A percentile compares a stretch with the other conserved stretches of the same genome.
Evolutionary conservation across 2,797 vertebrate species (phyloP).

Genomic region (Leucoraja ocellata): DNA sequence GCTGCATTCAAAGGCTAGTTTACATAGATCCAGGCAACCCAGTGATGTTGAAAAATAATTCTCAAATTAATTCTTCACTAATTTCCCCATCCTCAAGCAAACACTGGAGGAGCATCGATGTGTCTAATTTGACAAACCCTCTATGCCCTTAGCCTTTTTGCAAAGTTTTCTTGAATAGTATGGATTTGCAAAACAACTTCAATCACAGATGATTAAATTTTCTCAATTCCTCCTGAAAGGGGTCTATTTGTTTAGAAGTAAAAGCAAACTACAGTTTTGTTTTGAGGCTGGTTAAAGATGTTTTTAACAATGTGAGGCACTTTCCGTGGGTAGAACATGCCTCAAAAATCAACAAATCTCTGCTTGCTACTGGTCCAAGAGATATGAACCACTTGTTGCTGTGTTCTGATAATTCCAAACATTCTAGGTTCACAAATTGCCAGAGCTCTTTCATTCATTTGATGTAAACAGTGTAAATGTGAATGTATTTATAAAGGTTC

Average conservation of each 20-base stretch:
- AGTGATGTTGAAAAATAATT: not conserved
- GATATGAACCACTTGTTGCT: no score
- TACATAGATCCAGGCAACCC: not conserved
- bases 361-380: not conserved
- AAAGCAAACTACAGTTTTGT: not conserved
- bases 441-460: no score
- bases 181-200: slow-evolving; percentile 28
- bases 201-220: slow-evolving; percentile 3
- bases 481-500: no score
- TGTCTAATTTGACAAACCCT: not conserved
- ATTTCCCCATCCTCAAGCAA: not conserved
- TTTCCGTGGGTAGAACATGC: not conserved
- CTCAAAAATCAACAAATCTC: not conserved
- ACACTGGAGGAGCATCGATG: not conserved
- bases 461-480: no score
- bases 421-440: not conserved
- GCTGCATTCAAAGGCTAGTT: not conserved
- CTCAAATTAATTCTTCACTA: not conserved
- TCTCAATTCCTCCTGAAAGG: slow-evolving; percentile 13
- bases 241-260: no score
- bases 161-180: not conserved
- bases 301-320: not conserved
- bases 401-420: not conserved
- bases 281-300: not conserved
- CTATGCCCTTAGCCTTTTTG: not conserved